Percentiles rank a stretch among this genome's conserved stretches.
These are phyloP conservation scores for Microctenopoma stevenorrisi DNA, from an alignment of 2,797 vertebrate species.

Conservation along the genomic window DNA sequence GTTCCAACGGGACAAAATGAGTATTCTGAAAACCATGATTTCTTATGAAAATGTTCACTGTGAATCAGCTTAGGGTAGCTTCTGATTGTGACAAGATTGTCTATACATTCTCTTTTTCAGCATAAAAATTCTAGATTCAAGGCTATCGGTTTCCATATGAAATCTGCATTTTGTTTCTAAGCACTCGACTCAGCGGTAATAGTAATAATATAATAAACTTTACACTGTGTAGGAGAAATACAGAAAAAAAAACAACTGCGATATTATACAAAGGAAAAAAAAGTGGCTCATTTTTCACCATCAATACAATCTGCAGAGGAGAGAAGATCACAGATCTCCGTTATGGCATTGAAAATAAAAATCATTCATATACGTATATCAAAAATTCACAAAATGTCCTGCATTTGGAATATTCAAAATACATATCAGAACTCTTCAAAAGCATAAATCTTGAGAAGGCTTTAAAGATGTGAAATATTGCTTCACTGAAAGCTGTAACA, in stretches of 20 bases:
- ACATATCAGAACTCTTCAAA: slow-evolving; percentile 78
- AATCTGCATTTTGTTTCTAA: slow-evolving; percentile 76
- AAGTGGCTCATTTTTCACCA: slow-evolving; percentile 71
- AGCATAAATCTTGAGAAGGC: slow-evolving; percentile 72
- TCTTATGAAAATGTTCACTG: slow-evolving; percentile 63
- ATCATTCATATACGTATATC: slow-evolving; percentile 77
- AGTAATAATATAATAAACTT: slow-evolving; percentile 62
- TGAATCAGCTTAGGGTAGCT: slow-evolving; percentile 64
- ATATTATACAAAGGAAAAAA: slow-evolving; percentile 65
- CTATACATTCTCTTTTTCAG: slow-evolving; percentile 83
- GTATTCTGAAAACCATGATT: slow-evolving; percentile 47
- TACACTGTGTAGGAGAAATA: slow-evolving; percentile 68
- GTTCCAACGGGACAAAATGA: slow-evolving; percentile 39
- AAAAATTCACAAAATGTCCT: slow-evolving; percentile 85
- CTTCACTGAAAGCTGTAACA: slow-evolving; percentile 69
- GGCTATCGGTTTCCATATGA: slow-evolving; percentile 79
- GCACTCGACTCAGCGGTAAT: slow-evolving; percentile 67
- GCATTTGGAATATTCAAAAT: slow-evolving; percentile 85
- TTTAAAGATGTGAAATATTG: slow-evolving; percentile 78
- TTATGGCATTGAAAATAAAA: slow-evolving; percentile 83
- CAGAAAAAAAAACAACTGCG: slow-evolving; percentile 62
- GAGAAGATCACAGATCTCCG: slow-evolving; percentile 80
- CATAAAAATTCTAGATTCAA: slow-evolving; percentile 79
- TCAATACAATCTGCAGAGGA: slow-evolving; percentile 75
- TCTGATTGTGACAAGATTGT: slow-evolving; percentile 85